phyloP scores from a whole-genome alignment of 92 coral and sea anemone genomes.

The Zoanthus gigantus region DNA sequence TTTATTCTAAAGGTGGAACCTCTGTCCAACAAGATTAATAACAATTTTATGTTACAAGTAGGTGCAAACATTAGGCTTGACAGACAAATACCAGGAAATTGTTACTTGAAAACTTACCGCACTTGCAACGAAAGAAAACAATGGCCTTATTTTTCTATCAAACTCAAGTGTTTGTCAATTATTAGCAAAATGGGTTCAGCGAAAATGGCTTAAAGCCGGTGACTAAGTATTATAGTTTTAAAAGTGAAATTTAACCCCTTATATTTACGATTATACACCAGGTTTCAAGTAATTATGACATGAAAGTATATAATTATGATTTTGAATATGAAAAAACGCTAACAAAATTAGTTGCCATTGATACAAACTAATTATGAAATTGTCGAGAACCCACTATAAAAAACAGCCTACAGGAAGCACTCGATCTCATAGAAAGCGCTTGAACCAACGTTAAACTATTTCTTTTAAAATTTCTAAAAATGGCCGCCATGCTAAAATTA shows the following conservation, averaged over 20 bases:
- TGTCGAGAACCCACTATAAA: background rate
- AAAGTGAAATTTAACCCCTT: no score
- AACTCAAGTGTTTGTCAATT: background rate
- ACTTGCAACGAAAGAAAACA: background rate
- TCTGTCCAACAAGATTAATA: background rate
- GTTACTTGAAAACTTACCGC: background rate
- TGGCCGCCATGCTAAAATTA: slow-evolving; percentile 9
- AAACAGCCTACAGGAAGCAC: background rate
- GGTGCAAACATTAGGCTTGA: background rate
- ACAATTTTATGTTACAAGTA: background rate
- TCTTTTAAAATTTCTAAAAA: background rate
- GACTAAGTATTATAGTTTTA: background rate
- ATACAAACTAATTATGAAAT: background rate
- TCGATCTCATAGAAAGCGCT: background rate
- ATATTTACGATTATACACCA: no score
- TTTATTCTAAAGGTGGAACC: background rate
- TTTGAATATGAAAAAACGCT: background rate
- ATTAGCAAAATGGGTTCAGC: background rate
- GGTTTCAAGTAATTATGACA: no score
- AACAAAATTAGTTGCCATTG: background rate
- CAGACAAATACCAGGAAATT: slow-evolving; percentile 16
- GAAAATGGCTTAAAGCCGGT: background rate
- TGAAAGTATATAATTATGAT: no score
- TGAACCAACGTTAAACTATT: background rate
- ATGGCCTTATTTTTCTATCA: slow-evolving; percentile 9